These are phyloP conservation scores for Aphaenogaster floridana DNA, from an alignment of 1,140 invertebrate species.

Conservation along the genomic window DNA sequence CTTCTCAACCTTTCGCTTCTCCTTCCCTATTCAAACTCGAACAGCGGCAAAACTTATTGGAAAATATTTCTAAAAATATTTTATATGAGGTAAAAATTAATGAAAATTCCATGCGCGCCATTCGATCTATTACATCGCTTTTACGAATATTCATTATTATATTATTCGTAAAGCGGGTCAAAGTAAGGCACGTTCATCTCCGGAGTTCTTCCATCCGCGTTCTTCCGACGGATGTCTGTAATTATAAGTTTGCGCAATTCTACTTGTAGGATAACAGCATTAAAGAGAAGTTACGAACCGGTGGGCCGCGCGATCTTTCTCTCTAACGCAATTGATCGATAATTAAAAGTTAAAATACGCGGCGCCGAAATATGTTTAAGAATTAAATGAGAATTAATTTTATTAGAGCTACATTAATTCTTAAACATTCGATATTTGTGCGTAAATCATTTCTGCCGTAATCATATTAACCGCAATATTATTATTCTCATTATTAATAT, in stretches of 20 bases:
- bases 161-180: slow-evolving; percentile 37
- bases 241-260: slow-evolving; percentile 59
- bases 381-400: slow-evolving; percentile 17
- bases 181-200: slow-evolving; percentile 46
- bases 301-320: slow-evolving; percentile 24
- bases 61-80: slow-evolving; percentile 49
- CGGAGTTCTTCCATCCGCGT: slow-evolving; percentile 30
- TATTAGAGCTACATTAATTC: slow-evolving; percentile 23
- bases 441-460: slow-evolving; percentile 12
- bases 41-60: neutral
- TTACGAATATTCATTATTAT: slow-evolving; percentile 56
- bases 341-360: slow-evolving; percentile 47
- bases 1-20: neutral
- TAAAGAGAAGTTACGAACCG: slow-evolving; percentile 54
- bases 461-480: slow-evolving; percentile 47
- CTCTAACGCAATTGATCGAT: slow-evolving; percentile 30
- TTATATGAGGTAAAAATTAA: slow-evolving; percentile 34
- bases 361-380: neutral
- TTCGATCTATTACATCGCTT: slow-evolving; percentile 18
- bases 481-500: slow-evolving; percentile 36
- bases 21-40: neutral
- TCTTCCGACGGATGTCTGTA: slow-evolving; percentile 50
- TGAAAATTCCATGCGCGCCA: slow-evolving; percentile 49
- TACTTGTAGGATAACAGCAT: slow-evolving; percentile 35
- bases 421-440: slow-evolving; percentile 3